Conservation (phyloP, 1,140 invertebrate species). For the Hylaeus volcanicus region DNA sequence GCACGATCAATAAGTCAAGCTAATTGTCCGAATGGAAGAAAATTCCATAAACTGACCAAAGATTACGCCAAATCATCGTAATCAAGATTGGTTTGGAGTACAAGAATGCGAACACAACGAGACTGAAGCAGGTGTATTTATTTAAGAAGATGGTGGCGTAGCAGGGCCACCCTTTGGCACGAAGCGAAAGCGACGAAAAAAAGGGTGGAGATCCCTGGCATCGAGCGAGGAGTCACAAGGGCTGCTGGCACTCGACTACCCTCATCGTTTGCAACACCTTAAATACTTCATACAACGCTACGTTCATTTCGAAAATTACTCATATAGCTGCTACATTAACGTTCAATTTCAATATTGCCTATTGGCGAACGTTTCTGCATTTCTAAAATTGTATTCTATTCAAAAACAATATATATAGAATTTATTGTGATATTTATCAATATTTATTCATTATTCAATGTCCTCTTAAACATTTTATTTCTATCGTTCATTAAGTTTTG, state of each 20-base stretch:
- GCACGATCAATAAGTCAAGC: constrained; percentile 32
- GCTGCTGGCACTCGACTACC: constrained; percentile 33
- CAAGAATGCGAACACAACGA: neutral
- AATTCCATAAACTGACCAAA: neutral
- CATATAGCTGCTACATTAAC: neutral
- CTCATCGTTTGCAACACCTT: constrained; percentile 26
- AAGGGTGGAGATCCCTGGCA: constrained; percentile 24
- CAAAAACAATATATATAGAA: too few species aligned
- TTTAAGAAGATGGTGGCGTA: constrained; percentile 14
- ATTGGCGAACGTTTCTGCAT: too few species aligned
- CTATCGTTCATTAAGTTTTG: too few species aligned
- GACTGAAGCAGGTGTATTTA: neutral
- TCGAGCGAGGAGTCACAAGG: constrained; percentile 30
- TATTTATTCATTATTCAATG: too few species aligned
- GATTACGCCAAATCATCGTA: neutral
- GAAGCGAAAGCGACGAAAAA: constrained; percentile 3
- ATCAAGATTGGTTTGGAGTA: too few species aligned
- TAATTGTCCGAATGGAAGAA: constrained; percentile 32
- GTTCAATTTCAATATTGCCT: too few species aligned
- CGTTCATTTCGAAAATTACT: constrained; percentile 16
- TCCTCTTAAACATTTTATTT: too few species aligned
- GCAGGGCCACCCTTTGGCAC: neutral
- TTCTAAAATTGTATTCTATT: too few species aligned
- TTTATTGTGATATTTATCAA: too few species aligned
- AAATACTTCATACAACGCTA: constrained; percentile 25